These are phyloP conservation scores for Rhea pennata DNA, from an alignment of 2,113 vertebrate species.

Conservation along the genomic window DNA sequence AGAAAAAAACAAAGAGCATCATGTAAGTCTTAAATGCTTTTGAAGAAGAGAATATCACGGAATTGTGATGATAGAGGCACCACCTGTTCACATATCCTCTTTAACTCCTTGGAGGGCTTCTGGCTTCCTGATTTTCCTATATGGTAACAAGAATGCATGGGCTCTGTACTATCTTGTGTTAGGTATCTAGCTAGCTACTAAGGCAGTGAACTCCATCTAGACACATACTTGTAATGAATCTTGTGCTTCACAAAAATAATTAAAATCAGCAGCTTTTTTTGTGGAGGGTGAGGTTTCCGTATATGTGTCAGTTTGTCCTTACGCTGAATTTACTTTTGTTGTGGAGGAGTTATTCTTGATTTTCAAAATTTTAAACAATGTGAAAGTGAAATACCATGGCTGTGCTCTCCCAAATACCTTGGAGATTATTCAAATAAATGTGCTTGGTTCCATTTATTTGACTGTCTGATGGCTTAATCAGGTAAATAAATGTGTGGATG, in stretches of 20 bases:
- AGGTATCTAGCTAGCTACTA: neutral
- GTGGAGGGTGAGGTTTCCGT: neutral
- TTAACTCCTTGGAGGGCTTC: neutral
- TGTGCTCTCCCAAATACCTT: conserved; percentile 36
- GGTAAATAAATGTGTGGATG: conserved; percentile 46
- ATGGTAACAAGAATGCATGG: neutral
- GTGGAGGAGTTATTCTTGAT: neutral
- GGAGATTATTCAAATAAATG: conserved; percentile 46
- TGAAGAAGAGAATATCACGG: neutral
- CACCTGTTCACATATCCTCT: neutral
- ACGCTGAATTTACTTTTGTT: neutral
- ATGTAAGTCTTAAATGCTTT: neutral
- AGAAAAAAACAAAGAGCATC: neutral
- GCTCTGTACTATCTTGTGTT: neutral
- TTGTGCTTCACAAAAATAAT: neutral
- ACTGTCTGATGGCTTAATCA: conserved; percentile 58
- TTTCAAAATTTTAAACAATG: neutral
- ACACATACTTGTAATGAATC: neutral
- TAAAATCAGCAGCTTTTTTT: neutral
- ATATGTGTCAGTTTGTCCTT: neutral
- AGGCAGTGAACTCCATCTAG: neutral
- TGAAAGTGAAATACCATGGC: neutral
- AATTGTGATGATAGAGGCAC: neutral
- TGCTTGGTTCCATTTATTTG: conserved; percentile 34
- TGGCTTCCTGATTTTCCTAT: neutral